Evolutionary conservation across 2,113 vertebrate genomes (phyloP).

Genomic region (Naja naja): DNA sequence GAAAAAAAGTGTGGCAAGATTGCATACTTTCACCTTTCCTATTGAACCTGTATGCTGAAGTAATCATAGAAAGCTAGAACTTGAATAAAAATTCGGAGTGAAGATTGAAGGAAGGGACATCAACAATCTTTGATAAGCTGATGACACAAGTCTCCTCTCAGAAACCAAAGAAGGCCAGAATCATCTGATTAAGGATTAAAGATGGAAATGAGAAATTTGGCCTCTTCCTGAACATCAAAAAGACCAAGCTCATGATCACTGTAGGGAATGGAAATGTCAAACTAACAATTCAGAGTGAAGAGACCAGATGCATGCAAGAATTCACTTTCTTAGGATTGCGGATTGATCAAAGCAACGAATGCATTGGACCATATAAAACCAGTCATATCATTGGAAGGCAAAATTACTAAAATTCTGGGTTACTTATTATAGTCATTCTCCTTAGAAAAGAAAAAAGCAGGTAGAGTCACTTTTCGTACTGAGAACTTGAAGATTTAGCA

Average conservation of each 20-base stretch:
- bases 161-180: not conserved
- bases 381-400: not conserved
- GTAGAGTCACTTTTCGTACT: not conserved
- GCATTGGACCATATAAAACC: not conserved
- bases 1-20: not conserved
- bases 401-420: not conserved
- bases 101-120: not conserved
- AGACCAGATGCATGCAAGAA: not conserved
- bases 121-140: not conserved
- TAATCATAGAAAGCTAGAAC: not conserved
- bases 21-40: not conserved
- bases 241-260: not conserved
- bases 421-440: not conserved
- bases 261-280: not conserved
- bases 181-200: not conserved
- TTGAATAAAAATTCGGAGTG: not conserved
- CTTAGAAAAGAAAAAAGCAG: not conserved
- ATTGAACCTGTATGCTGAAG: not conserved
- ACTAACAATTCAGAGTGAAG: not conserved
- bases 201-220: not conserved
- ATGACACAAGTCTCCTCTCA: not conserved
- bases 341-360: not conserved
- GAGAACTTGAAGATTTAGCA: not conserved
- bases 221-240: not conserved
- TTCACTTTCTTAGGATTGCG: not conserved